Evolutionary conservation across 2,797 vertebrate species (phyloP), one percentile per base, ranked within the genome.

Genomic region (Rhodeus uyekii): DNA sequence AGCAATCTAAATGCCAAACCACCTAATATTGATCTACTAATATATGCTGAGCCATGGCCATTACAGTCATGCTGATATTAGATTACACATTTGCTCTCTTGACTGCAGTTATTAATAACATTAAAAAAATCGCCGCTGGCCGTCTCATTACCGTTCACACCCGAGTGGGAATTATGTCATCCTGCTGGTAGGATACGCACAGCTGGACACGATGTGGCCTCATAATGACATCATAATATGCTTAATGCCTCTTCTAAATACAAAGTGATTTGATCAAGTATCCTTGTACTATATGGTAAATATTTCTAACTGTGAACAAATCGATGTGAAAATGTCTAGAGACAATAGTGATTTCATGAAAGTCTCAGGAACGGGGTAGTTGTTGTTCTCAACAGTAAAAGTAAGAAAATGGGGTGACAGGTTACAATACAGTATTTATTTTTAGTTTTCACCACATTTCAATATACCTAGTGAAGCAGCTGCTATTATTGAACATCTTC

Each of bases 401-500:
- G 65, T 42, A 4, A 46, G 42, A 71, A 29, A 71, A 71, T 1
- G 5, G 27, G 10, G n/a, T n/a, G 16, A 4, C 8, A 29, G 24
- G 27, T 71, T 27, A 32, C 27, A 71, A 12, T 48, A 32, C 32
- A 18, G 22, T 5, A 16, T 55, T 34, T 58, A 8, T 82, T 69
- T 58, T 60, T 36, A 8, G 77, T 46, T 29, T 55, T 60, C 46
- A 55, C 13, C 10, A 16, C 44, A 24, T 55, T 85, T 80, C 55
- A 76, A 1, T 78, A 60, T 76, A 61, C 63, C 61, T 76, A 32
- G 63, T 60, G 71, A 55, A 34, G 53, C 74, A 85, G 79, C 83
- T 86, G 65, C 24, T 69, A 76, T 80, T 72, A 88, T 89, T 85
- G 78, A 90, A 85, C 77, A 87, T 82, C 63, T 82, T 46, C 72